phyloP scores from a whole-genome alignment of 2,797 vertebrate genomes.

The Xerus rutilus region DNA sequence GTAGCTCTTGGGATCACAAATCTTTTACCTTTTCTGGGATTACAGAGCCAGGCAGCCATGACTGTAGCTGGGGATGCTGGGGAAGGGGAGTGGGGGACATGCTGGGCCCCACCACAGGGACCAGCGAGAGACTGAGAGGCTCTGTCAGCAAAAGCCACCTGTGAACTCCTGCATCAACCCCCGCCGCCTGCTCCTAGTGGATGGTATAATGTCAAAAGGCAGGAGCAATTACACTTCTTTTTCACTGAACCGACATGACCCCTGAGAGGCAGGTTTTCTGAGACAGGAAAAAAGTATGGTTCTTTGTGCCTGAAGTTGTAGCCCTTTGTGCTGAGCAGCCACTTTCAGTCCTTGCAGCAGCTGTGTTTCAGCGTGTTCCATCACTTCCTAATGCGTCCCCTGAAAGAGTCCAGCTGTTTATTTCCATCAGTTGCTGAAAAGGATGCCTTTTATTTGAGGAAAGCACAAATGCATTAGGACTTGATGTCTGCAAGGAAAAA shows the following conservation, averaged over 20 bases:
- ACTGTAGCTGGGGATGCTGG: background rate
- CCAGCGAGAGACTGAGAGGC: background rate
- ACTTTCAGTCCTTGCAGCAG: background rate
- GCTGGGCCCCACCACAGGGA: background rate
- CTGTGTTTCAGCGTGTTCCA: background rate
- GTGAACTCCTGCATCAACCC: background rate
- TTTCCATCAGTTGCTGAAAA: conserved; percentile 47
- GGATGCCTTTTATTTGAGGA: conserved; percentile 13
- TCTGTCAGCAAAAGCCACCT: background rate
- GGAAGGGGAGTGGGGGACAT: fast-evolving
- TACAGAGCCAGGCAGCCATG: background rate
- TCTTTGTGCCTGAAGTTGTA: background rate
- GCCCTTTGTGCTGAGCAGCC: conserved; percentile 29
- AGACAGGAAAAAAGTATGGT: background rate
- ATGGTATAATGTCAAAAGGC: background rate
- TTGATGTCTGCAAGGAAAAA: background rate
- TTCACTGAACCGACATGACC: background rate
- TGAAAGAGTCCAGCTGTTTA: conserved; percentile 57
- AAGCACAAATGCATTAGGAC: conserved; percentile 18
- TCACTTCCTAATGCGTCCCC: background rate
- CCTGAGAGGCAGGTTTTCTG: background rate
- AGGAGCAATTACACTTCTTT: background rate
- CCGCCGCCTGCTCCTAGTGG: background rate
- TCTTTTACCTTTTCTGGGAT: background rate
- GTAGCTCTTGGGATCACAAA: background rate